These are phyloP conservation scores for Caradrina clavipalpis DNA, from an alignment of 2,888 invertebrate genomes.

Conservation along the genomic window DNA sequence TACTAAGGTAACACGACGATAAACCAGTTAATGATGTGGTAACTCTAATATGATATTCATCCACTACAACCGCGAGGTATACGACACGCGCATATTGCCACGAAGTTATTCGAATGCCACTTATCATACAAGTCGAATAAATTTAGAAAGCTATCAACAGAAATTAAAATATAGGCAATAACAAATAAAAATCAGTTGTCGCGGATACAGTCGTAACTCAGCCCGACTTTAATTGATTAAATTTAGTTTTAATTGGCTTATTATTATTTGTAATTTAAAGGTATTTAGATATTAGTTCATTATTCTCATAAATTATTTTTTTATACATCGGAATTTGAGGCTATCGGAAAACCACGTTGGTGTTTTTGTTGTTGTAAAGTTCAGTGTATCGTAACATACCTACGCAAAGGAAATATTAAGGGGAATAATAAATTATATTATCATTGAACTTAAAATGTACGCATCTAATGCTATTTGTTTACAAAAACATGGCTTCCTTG, in stretches of 20 bases:
- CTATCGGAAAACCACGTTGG: not conserved
- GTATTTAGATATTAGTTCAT: conserved; percentile 18
- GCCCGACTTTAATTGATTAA: conserved; percentile 64
- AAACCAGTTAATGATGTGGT: conserved; percentile 82
- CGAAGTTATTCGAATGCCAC: conserved; percentile 71
- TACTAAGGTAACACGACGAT: conserved; percentile 70
- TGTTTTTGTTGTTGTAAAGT: conserved; percentile 21
- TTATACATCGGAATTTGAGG: conserved; percentile 18
- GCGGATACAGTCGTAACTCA: conserved; percentile 68
- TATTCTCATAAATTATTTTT: conserved; percentile 28
- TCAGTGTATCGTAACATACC: not conserved
- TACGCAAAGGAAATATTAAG: conserved; percentile 15
- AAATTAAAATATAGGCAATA: conserved; percentile 72
- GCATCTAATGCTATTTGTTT: conserved; percentile 27
- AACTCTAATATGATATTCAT: conserved; percentile 78
- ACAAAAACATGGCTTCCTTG: conserved; percentile 50
- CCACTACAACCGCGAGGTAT: conserved; percentile 62
- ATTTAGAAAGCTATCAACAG: conserved; percentile 79
- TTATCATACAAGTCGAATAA: conserved; percentile 77
- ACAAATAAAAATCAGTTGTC: conserved; percentile 70
- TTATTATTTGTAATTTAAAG: conserved; percentile 42
- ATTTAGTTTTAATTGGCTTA: conserved; percentile 60
- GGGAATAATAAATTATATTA: conserved; percentile 23
- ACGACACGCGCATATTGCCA: conserved; percentile 72
- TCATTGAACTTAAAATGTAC: conserved; percentile 11